Percentiles rank a stretch among this genome's conserved stretches.
These are phyloP conservation scores for Dallia pectoralis DNA, from an alignment of 2,797 vertebrate genomes.

Conservation along the genomic window DNA sequence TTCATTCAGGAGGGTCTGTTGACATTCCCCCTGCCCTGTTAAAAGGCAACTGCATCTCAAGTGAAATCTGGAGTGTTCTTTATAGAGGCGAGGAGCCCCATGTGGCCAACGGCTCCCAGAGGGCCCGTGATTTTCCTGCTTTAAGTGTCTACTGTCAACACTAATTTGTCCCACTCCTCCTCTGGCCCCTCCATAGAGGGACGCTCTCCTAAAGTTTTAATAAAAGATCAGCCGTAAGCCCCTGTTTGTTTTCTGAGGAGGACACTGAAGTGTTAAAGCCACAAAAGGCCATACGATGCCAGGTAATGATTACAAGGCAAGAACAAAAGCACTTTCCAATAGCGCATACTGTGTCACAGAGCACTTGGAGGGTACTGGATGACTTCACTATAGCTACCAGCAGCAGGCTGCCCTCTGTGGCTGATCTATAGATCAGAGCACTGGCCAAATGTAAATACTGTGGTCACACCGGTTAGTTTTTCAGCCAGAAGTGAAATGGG, in stretches of 20 bases:
- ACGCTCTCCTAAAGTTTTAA: slow-evolving; percentile 80
- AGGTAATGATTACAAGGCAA: slow-evolving; percentile 80
- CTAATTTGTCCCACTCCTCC: slow-evolving; percentile 85
- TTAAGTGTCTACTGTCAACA: slow-evolving; percentile 87
- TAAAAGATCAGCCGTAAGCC: slow-evolving; percentile 82
- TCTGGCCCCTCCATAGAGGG: slow-evolving; percentile 65
- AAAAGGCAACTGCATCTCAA: slow-evolving; percentile 80
- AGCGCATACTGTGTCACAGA: slow-evolving; percentile 71
- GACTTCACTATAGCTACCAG: not conserved
- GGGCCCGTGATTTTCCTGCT: slow-evolving; percentile 84
- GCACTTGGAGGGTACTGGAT: slow-evolving; percentile 34
- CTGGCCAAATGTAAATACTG: not conserved
- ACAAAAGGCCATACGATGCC: slow-evolving; percentile 77
- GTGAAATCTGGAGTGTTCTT: slow-evolving; percentile 82
- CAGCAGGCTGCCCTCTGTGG: not conserved
- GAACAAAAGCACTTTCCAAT: slow-evolving; percentile 74
- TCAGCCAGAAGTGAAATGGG: not conserved
- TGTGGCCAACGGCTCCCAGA: slow-evolving; percentile 78
- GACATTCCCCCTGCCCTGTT: slow-evolving; percentile 80
- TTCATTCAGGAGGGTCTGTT: slow-evolving; percentile 80
- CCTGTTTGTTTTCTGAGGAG: slow-evolving; percentile 67
- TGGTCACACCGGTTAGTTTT: not conserved
- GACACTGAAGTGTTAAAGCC: slow-evolving; percentile 67
- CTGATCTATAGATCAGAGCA: not conserved
- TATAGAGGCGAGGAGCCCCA: slow-evolving; percentile 78